Percentiles rank a stretch among this genome's conserved stretches.
Conservation (phyloP, 2,797 vertebrate species). For the Rhodeus uyekii region DNA sequence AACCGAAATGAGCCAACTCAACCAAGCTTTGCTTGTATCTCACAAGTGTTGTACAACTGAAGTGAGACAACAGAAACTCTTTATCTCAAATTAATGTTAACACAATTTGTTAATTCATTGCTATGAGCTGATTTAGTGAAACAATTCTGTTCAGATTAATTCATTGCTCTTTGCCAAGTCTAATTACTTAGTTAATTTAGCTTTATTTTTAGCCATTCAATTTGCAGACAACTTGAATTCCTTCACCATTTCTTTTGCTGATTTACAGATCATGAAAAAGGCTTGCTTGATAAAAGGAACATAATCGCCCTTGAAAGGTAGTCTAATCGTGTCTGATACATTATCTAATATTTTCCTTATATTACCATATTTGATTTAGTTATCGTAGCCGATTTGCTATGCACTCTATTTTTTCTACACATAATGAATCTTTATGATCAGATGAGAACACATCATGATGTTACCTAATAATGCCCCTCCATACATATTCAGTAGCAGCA, state of each 20-base stretch:
- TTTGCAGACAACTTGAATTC: not conserved
- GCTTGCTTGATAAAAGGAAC: not conserved
- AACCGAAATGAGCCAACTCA: not conserved
- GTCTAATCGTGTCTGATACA: not conserved
- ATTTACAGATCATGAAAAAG: not conserved
- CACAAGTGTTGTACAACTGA: not conserved
- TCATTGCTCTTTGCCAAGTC: not conserved
- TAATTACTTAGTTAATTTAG: constrained; percentile 6
- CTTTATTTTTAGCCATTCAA: not conserved
- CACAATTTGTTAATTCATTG: not conserved
- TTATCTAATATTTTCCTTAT: not conserved
- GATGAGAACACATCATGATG: constrained; percentile 12
- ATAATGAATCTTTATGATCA: constrained; percentile 1
- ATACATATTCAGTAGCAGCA: constrained; percentile 32
- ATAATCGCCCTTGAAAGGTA: not conserved
- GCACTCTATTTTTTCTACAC: not conserved
- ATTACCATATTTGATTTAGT: constrained; percentile 8
- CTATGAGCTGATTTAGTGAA: not conserved
- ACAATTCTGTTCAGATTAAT: not conserved
- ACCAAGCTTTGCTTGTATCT: not conserved
- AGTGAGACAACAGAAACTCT: not conserved
- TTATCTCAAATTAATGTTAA: not conserved
- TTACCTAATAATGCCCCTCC: constrained; percentile 22
- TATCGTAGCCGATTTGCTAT: not conserved
- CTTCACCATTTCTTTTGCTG: not conserved